phyloP scores from a whole-genome alignment of 1,140 invertebrate species.

The Drosophila lini region DNA sequence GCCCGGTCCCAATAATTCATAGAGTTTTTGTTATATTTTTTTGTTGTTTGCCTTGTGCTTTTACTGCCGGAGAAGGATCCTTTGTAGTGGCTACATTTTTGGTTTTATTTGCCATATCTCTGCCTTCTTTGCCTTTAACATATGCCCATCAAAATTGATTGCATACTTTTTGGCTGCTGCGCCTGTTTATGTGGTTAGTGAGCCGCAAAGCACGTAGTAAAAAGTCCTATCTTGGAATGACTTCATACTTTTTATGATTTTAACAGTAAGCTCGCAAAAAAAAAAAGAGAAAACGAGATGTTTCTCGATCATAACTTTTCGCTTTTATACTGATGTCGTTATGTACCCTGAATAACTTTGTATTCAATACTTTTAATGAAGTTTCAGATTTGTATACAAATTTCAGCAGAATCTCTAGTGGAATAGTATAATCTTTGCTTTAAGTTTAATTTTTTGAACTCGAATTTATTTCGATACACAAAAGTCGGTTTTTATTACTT shows the following conservation, averaged over 20 bases:
- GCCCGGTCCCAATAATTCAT: slow-evolving; percentile 46
- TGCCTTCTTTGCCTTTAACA: slow-evolving; percentile 29
- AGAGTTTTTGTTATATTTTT: slow-evolving; percentile 29
- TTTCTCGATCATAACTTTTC: slow-evolving; percentile 21
- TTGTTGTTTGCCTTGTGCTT: slow-evolving; percentile 20
- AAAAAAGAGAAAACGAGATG: slow-evolving; percentile 2
- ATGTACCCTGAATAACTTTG: slow-evolving; percentile 2
- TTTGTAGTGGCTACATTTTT: slow-evolving; percentile 35
- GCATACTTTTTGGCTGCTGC: slow-evolving; percentile 33
- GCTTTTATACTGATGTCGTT: slow-evolving; percentile 3
- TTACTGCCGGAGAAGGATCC: slow-evolving; percentile 30
- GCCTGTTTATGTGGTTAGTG: slow-evolving; percentile 49
- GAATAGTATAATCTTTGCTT: too few relatives aligned
- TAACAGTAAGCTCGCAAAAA: slow-evolving; percentile 24
- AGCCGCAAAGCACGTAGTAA: slow-evolving; percentile 51
- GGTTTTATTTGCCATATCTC: slow-evolving; percentile 12
- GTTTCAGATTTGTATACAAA: not conserved
- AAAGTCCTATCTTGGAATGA: slow-evolving; percentile 13
- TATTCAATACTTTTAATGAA: slow-evolving; percentile 13
- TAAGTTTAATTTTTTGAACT: too few relatives aligned
- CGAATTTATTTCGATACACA: too few relatives aligned
- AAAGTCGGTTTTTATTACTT: too few relatives aligned
- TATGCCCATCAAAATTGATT: slow-evolving; percentile 72
- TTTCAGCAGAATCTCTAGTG: too few relatives aligned
- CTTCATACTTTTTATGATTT: slow-evolving; percentile 54